Base-by-base conservation (phyloP, 37 sponge, comb jelly and placozoan genomes). In the Mnemiopsis leidyi region DNA sequence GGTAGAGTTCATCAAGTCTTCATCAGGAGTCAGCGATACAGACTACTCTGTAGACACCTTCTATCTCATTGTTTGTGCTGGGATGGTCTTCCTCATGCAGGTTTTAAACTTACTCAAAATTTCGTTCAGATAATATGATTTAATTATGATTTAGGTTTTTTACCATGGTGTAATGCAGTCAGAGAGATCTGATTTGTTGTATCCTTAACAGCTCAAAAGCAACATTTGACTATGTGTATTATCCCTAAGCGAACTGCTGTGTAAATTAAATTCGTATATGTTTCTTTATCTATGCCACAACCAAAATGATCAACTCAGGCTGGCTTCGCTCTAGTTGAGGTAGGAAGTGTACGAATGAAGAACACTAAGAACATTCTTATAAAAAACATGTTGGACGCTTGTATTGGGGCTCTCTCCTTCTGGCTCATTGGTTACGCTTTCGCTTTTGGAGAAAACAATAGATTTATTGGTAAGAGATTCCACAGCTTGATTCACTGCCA, bases 321-420 rank as follows among this genome's bases (percentile, higher is more conserved):
- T 83, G 88, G 88, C 7, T 83, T 83, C 30, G 88, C 48, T 32
- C 39, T 83, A 7, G 39, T 83, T 7, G 88, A 83, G 31, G 39
- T 38, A n/a, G 88, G 88, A 31, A 37, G 25, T 30, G 88, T 83
- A 3, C 5, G 31, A 24, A 83, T 39, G 23, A 83, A 83, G 88
- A 83, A 83, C 30, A 38, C 39, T 9, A 38, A 39, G 26, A 83
- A 83, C 88, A 83, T 83, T 83, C 39, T 83, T 9, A 38, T 31
- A 23, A 83, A 83, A n/a, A 83, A 83, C 23, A 83, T 38, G 48
- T 23, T 83, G 9, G 88, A 83, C 30, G 88, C 48, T 83, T 39
- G 39, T 24, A 39, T 83, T 83, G 88, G 88, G 9, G 88, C 48
- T 39, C 39, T 83, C 21, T 83, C 88, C 21, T 83, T 83, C 48